Evolutionary conservation across 2,888 invertebrate genomes (phyloP).

Genomic region (Ceriagrion tenellum): DNA sequence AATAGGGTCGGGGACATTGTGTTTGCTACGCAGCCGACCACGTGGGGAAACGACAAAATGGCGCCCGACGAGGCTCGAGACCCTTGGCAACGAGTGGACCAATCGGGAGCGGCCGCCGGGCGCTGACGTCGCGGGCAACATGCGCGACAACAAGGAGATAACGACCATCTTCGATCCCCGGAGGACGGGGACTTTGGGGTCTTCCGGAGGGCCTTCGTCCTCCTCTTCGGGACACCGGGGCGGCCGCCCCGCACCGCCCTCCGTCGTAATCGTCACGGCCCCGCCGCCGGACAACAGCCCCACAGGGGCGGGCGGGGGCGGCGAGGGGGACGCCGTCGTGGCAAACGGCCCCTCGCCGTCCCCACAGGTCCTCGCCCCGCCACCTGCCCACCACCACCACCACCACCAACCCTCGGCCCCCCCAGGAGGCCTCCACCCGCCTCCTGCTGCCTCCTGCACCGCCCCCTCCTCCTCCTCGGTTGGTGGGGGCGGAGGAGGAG

Average conservation of each 20-base stretch:
- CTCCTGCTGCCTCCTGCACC: too few relatives aligned
- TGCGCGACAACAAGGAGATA: constrained; percentile 84
- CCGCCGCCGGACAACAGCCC: constrained; percentile 43
- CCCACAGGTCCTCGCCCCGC: constrained; percentile 78
- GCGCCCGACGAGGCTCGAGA: constrained; percentile 2
- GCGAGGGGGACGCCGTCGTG: constrained; percentile 71
- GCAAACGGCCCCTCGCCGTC: constrained; percentile 74
- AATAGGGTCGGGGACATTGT: too few relatives aligned
- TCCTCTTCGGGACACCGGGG: constrained; percentile 7
- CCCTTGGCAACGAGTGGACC: neutral
- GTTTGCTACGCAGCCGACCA: neutral
- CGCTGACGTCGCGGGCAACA: constrained; percentile 24
- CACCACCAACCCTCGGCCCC: too few relatives aligned
- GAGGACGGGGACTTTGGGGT: constrained; percentile 84
- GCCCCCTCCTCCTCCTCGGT: too few relatives aligned
- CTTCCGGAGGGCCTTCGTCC: constrained; percentile 76
- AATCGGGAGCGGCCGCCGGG: neutral
- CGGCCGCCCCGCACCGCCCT: constrained; percentile 69
- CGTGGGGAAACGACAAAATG: neutral
- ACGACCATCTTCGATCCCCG: constrained; percentile 91
- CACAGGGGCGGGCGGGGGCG: constrained; percentile 61
- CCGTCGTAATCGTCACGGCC: constrained; percentile 71
- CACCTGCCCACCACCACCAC: constrained; percentile 76
- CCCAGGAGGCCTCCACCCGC: too few relatives aligned
- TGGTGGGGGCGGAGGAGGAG: too few relatives aligned